A percentile compares a stretch with the other conserved stretches of the same genome.
Conservation (phyloP, 1,140 invertebrate genomes). For the Caenorhabditis briggsae region DNA sequence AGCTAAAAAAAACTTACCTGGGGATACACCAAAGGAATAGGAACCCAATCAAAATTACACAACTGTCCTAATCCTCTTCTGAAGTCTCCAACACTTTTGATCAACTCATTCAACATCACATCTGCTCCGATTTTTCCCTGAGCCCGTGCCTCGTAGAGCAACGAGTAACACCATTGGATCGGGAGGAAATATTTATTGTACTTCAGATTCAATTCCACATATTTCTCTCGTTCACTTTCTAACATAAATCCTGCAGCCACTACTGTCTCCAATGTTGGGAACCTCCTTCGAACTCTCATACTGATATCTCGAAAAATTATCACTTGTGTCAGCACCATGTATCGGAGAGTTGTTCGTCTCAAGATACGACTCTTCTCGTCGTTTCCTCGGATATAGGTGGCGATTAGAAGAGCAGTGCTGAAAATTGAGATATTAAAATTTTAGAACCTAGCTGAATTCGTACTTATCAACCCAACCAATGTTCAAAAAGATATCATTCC, state of each 20-base stretch:
- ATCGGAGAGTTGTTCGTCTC: slow-evolving; percentile 64
- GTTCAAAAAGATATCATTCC: slow-evolving; percentile 74
- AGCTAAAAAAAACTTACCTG: slow-evolving; percentile 84
- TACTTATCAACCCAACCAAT: slow-evolving; percentile 77
- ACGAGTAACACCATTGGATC: slow-evolving; percentile 58
- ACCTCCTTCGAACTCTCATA: slow-evolving; percentile 70
- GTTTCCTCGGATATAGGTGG: slow-evolving; percentile 64
- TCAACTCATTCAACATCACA: slow-evolving; percentile 61
- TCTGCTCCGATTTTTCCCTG: slow-evolving; percentile 61
- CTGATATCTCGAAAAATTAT: slow-evolving; percentile 72
- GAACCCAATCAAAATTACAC: slow-evolving; percentile 79
- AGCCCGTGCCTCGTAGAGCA: slow-evolving; percentile 60
- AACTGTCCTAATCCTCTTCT: slow-evolving; percentile 32
- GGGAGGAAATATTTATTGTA: slow-evolving; percentile 61
- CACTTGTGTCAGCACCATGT: slow-evolving; percentile 62
- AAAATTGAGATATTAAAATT: slow-evolving; percentile 13
- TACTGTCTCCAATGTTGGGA: slow-evolving; percentile 61
- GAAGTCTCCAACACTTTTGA: slow-evolving; percentile 49
- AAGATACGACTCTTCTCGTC: slow-evolving; percentile 64
- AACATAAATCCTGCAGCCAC: slow-evolving; percentile 60
- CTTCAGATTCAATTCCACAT: slow-evolving; percentile 13
- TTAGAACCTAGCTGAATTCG: slow-evolving; percentile 8
- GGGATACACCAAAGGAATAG: slow-evolving; percentile 85
- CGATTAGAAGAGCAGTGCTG: slow-evolving; percentile 62
- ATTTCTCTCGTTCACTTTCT: slow-evolving; percentile 50